These are phyloP conservation scores for Amphiduros pacificus DNA, from an alignment of 2,888 invertebrate species.

Conservation along the genomic window DNA sequence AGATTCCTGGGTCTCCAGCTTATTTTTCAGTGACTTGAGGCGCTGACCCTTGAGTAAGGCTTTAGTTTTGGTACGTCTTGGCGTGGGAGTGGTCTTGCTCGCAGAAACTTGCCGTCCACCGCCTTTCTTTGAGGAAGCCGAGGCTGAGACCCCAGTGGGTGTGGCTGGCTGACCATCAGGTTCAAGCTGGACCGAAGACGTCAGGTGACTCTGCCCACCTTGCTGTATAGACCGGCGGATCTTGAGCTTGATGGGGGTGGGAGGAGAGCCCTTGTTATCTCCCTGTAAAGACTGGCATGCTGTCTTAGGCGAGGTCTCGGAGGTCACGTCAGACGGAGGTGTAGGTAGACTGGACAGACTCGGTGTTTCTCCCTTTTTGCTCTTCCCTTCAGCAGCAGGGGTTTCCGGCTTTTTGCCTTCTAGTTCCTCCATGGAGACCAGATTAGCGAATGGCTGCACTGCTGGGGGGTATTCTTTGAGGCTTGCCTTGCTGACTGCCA, in stretches of 20 bases:
- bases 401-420: not conserved
- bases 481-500: constrained; percentile 17
- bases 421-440: constrained; percentile 13
- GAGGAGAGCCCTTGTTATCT: not conserved
- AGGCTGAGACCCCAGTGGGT: no score
- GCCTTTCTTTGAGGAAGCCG: no score
- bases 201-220: not conserved
- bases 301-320: constrained; percentile 4
- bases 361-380: constrained; percentile 1
- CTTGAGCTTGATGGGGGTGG: constrained; percentile 12
- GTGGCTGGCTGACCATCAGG: no score
- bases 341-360: not conserved
- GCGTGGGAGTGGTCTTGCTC: no score
- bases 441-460: not conserved
- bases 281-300: not conserved
- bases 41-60: constrained; percentile 11
- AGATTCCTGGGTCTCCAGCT: not conserved
- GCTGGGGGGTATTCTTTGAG: not conserved
- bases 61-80: constrained; percentile 12
- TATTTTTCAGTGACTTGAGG: constrained; percentile 6
- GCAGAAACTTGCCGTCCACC: no score
- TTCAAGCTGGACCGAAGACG: no score
- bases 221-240: constrained; percentile 2
- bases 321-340: not conserved
- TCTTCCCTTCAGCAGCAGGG: constrained; percentile 1